Evolutionary conservation across 2,113 vertebrate species (phyloP), one percentile per base, ranked within the genome.

Genomic region (Boulengeromyrus knoepffleri): DNA sequence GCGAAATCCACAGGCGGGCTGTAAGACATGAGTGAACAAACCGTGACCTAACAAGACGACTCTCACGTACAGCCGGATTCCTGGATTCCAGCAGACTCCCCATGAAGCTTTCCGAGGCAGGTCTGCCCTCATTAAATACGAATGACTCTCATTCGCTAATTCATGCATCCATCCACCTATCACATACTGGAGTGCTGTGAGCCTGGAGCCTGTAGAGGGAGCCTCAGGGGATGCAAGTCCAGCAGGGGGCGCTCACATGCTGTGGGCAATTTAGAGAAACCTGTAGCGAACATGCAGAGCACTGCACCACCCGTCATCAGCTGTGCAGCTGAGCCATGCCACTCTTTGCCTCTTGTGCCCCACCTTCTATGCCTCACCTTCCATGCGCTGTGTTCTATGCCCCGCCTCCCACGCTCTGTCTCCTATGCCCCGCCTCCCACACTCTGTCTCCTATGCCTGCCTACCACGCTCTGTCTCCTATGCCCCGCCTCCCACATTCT

Each of bases 71-170:
- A 66, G 52, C 13, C 5, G 5, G 24, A 84, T 53, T n/a, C 53
- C 50, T 15, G 49, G 88, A 66, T 27, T 74, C 49, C 56, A 47
- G 85, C 80, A 89, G 56, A 50, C 36, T 15, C 39, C 7, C 27
- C 87, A 90, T 91, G 89, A 89, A 91, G 91, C 85, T 46, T 90
- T 91, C 90, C 56, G 89, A 89, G 84, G 91, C 45, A 77, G 46
- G 74, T 66, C 19, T 46, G 42, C 2, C 62, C 46, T 42, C 52
- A 88, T 53, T 56, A 85, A 45, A 58, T 15, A 39, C 39, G 1
- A 49, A 83, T 1, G 42, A 24, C 39, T 85, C 6, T 46, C 15
- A 47, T n/a, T 47, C 49, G 5, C 27, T 9, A 52, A 15, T 39
- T 10, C 70, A 77, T 77, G 17, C 36, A 77, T 39, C 70, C 70